These are phyloP conservation scores for Portunus trituberculatus DNA, from an alignment of 1,140 invertebrate genomes.

Conservation along the genomic window DNA sequence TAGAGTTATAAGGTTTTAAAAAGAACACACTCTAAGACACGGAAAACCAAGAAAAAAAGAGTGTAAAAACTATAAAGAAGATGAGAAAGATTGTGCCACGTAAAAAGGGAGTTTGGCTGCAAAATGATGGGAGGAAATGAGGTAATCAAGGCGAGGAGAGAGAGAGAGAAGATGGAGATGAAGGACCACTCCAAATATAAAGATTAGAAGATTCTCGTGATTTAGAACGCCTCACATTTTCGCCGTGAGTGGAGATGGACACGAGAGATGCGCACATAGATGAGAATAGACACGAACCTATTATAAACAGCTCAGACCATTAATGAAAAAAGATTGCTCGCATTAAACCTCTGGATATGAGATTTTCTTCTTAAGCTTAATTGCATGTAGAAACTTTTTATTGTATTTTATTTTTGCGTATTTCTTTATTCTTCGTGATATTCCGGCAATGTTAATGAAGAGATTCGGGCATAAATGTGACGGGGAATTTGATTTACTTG, in stretches of 20 bases:
- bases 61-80: too few species aligned
- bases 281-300: neutral
- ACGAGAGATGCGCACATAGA: neutral
- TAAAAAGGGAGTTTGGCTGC: neutral
- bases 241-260: neutral
- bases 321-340: neutral
- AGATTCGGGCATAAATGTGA: too few species aligned
- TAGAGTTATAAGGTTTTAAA: too few species aligned
- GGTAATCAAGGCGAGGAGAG: neutral
- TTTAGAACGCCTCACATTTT: neutral
- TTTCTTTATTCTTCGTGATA: too few species aligned
- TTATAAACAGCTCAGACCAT: neutral
- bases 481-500: too few species aligned
- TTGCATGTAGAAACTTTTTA: neutral
- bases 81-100: neutral
- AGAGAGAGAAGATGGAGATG: neutral
- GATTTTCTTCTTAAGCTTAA: neutral
- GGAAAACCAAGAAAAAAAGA: too few species aligned
- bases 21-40: too few species aligned
- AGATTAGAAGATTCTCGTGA: neutral
- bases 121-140: constrained; percentile 2
- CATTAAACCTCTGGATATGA: neutral
- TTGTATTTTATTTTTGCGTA: too few species aligned
- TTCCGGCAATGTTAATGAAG: too few species aligned
- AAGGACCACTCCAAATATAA: neutral